These are phyloP conservation scores for Microctenopoma steveboyesi DNA, from an alignment of 2,797 vertebrate genomes.

Conservation along the genomic window DNA sequence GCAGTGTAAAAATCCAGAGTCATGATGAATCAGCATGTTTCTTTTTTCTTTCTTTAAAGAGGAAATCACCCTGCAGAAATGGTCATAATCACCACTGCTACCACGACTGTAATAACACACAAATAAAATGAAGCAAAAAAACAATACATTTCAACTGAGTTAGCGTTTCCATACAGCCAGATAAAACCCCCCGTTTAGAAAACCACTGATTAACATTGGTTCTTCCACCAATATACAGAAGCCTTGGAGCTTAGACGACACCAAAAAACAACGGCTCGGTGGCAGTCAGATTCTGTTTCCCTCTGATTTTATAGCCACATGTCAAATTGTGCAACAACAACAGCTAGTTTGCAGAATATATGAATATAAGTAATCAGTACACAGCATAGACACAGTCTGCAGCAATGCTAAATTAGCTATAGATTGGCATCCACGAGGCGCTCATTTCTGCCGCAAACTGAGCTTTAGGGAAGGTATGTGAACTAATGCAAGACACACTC, in stretches of 20 bases:
- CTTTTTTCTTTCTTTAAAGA: constrained; percentile 10
- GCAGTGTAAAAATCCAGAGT: constrained; percentile 67
- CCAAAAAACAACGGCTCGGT: neutral
- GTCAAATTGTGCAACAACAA: neutral
- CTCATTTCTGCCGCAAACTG: constrained; percentile 11
- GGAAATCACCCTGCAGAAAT: constrained; percentile 44
- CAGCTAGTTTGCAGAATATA: constrained; percentile 1
- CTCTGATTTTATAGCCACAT: too few species aligned
- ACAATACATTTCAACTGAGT: neutral
- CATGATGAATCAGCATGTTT: constrained; percentile 65
- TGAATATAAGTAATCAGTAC: neutral
- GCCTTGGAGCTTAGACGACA: constrained; percentile 2
- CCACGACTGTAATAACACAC: constrained; percentile 33
- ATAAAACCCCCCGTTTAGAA: constrained; percentile 18
- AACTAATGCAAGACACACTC: constrained; percentile 13
- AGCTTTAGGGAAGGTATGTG: constrained; percentile 17
- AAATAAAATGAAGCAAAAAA: constrained; percentile 7
- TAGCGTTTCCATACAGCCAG: constrained; percentile 1
- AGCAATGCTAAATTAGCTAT: neutral
- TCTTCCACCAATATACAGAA: neutral
- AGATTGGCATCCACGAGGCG: neutral
- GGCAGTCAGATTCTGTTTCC: too few species aligned
- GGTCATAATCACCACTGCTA: constrained; percentile 21
- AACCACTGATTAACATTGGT: constrained; percentile 6
- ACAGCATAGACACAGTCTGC: neutral